Evolutionary conservation across 1,140 invertebrate species (phyloP).

Genomic region (Paralvinella palmiformis): DNA sequence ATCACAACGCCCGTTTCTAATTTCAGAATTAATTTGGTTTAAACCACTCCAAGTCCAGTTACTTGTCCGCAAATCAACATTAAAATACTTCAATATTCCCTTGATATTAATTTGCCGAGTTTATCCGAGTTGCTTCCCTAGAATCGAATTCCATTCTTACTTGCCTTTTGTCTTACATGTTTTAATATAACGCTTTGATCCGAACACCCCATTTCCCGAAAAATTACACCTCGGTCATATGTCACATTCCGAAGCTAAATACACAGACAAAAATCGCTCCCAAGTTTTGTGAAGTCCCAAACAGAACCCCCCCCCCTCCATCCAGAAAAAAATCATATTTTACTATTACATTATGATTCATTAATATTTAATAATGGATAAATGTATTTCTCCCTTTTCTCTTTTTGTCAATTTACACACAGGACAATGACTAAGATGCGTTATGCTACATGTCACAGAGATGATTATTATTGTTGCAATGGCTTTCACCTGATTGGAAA

Average conservation of each 20-base stretch:
- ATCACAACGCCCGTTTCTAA: too few species aligned
- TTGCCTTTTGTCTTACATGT: too few species aligned
- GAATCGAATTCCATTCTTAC: too few species aligned
- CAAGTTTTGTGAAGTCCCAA: background rate
- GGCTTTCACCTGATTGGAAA: background rate
- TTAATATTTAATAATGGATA: background rate
- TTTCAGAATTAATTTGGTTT: too few species aligned
- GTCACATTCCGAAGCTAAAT: background rate
- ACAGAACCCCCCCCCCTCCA: background rate
- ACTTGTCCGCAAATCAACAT: too few species aligned
- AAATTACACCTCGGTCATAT: too few species aligned
- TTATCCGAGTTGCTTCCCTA: too few species aligned
- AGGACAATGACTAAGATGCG: constrained; percentile 14
- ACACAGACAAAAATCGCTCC: background rate
- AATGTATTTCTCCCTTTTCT: background rate
- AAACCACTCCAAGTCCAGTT: too few species aligned
- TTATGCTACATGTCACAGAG: constrained; percentile 14
- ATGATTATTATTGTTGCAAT: constrained; percentile 14
- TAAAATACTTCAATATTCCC: too few species aligned
- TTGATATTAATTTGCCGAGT: too few species aligned
- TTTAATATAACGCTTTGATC: too few species aligned
- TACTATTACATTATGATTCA: background rate
- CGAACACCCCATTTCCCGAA: too few species aligned
- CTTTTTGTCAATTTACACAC: background rate
- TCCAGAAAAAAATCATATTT: background rate